Evolutionary conservation across 2,113 vertebrate genomes (phyloP), one percentile per base, ranked within the genome.

Genomic region (Geococcyx californianus): DNA sequence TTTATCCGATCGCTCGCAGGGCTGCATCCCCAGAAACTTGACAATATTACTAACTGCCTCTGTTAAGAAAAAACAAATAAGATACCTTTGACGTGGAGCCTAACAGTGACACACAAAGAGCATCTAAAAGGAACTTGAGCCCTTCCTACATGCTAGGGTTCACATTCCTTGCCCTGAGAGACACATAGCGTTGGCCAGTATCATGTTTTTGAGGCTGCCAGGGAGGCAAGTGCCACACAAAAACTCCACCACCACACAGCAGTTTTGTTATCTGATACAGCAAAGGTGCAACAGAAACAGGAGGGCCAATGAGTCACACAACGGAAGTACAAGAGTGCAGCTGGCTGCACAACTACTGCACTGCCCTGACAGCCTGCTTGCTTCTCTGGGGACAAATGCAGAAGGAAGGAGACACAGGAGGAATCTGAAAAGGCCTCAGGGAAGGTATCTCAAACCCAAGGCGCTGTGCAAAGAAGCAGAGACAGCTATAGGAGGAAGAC

Each of bases 11-110:
- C 98, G 94, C 90, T 98, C 98, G n/a, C 98, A 98, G 36, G 98
- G 98, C 74, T 98, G 98, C 98, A 98, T 98, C 56, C 98, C 98
- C 87, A 98, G 92, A 94, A 98, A 98, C 87, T 98, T 98, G 82
- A 98, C 97, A 1, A 98, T 98, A 36, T 98, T 98, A 81, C 97
- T 97, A 47, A 98, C 98, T 6, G 98, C 98, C 97, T 98, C 98
- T 98, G 96, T 78, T 58, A 42, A 60, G 40, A 91, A 64, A 92
- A 76, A 62, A 95, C 12, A 92, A 91, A 62, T 14, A 42, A 72
- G 54, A 38, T 26, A 19, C 26, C 7, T 38, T 17, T 64, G 36
- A 69, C 4, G 8, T 7, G 2, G 36, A 33, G 16, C n/a, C 24
- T 68, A 56, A 60, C 19, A 45, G 28, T 40, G 24, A 64, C 51